Base-by-base conservation (phyloP, 2,888 invertebrate genomes). In the Leptinotarsa rubiginosa region DNA sequence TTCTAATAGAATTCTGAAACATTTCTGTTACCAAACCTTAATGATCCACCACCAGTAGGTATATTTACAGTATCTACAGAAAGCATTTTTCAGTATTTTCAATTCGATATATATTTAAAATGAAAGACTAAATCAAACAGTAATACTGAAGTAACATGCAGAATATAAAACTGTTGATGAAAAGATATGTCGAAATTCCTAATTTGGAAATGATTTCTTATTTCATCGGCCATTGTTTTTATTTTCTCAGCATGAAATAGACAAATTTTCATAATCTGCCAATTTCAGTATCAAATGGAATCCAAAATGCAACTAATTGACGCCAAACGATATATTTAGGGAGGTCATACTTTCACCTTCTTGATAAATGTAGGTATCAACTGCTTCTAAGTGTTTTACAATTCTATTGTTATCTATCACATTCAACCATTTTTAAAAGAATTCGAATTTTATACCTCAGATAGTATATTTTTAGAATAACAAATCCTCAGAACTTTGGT, bases 51-150 rank as follows among this genome's bases (percentile, higher is more conserved):
- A 62, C 62, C 62, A 62, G 62, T 18, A 56, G 13, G 56, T 7
- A 62, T 62, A 62, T 62, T 41, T 62, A 62, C 31, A 62, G 41
- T 62, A 62, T 62, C 31, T 62, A 62, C 62, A 62, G 62, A 31
- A 31, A 62, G 62, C 62, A 41, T 41, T 41, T 41, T 41, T 31
- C 31, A 31, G 31, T 31, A 31, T 31, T 31, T 31, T 41, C 41
- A 41, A 41, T 41, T 41, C 10, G 41, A 41, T 41, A 41, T 41
- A 12, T 10, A 18, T 59, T 59, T 3, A 25, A 25, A 31, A 62
- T 41, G 7, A 16, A 10, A 41, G 62, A 62, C n/a, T 62, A n/a
- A 41, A n/a, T 7, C 41, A 41, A 56, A 20, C 56, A 62, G 10
- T 62, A 31, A 41, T 62, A 59, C 59, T 25, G 15, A 59, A 13